phyloP scores from a whole-genome alignment of 2,113 vertebrate genomes.

The Tachysurus vachellii region DNA sequence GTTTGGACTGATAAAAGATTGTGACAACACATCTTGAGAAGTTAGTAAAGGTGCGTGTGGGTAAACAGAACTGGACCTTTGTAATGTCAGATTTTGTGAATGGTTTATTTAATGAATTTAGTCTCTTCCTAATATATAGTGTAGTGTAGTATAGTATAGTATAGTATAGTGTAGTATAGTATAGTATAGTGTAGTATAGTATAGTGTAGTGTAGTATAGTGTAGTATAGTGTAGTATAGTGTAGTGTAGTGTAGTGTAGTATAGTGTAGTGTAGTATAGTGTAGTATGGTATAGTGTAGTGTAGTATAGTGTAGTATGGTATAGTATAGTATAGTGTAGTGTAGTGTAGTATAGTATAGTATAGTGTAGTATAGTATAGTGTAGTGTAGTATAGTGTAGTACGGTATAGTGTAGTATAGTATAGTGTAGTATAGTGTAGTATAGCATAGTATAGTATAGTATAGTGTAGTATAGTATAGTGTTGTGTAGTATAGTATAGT shows the following conservation, averaged over 20 bases:
- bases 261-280: neutral
- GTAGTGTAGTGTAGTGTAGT: neutral
- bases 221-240: neutral
- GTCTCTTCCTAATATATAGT: neutral
- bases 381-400: neutral
- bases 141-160: neutral
- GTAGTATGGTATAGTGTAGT: too few relatives aligned
- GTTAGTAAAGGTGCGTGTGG: neutral
- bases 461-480: neutral
- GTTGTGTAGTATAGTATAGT: neutral
- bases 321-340: neutral
- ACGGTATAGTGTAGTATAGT: too few relatives aligned
- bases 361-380: neutral
- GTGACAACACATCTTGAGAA: too few relatives aligned
- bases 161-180: too few relatives aligned
- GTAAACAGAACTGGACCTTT: neutral
- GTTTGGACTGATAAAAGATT: too few relatives aligned
- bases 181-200: too few relatives aligned
- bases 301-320: too few relatives aligned
- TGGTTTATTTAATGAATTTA: neutral
- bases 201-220: neutral
- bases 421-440: too few relatives aligned
- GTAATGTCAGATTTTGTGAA: neutral
- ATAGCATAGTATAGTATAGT: neutral
- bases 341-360: neutral